phyloP scores from a whole-genome alignment of 2,113 vertebrate genomes.

The Ciconia boyciana region DNA sequence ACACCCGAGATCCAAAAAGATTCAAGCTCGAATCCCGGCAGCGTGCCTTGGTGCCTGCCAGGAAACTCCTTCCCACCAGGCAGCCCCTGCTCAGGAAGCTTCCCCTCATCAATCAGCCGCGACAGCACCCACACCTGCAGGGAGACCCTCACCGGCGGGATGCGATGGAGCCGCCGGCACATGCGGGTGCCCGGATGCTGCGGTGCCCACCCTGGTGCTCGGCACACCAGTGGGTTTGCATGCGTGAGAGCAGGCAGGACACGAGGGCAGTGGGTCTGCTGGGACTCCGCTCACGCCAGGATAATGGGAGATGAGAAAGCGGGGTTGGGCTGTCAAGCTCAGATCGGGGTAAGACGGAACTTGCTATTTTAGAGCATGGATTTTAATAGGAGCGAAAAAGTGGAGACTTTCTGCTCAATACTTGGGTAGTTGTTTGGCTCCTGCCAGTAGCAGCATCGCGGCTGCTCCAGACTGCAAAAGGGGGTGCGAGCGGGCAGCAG shows the following conservation, averaged over 20 bases:
- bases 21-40: not conserved
- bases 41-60: fast-evolving
- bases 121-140: not conserved
- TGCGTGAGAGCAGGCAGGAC: not conserved
- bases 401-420: not conserved
- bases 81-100: not conserved
- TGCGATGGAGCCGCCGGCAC: fast-evolving
- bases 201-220: not conserved
- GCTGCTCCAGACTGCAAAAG: not conserved
- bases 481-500: not conserved
- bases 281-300: not conserved
- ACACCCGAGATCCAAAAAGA: not conserved
- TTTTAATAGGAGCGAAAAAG: not conserved
- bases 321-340: not conserved
- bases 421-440: not conserved
- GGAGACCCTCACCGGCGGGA: not conserved
- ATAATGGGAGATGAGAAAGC: not conserved
- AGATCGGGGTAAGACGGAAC: fast-evolving
- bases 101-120: not conserved
- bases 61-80: not conserved
- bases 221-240: not conserved
- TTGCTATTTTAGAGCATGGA: not conserved
- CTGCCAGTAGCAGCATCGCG: fast-evolving
- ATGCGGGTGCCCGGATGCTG: fast-evolving
- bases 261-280: fast-evolving